phyloP scores from a whole-genome alignment of 2,113 vertebrate species.

The Sinocyclocheilus maitianheensis region DNA sequence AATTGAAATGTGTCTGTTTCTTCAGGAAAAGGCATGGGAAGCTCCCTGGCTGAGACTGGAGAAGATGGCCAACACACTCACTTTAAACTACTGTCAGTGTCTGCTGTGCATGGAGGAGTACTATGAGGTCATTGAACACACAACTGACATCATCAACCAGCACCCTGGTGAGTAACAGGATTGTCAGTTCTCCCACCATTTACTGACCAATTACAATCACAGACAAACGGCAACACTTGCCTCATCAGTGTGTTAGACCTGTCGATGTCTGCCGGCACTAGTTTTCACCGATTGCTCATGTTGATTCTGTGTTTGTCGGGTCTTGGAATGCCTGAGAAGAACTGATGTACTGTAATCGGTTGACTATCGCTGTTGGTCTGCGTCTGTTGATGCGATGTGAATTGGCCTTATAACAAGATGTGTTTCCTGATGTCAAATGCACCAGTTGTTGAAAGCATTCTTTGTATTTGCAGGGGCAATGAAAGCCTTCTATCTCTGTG shows the following conservation, averaged over 20 bases:
- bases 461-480: constrained; percentile 64
- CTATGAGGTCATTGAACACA: constrained; percentile 81
- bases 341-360: no score
- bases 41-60: constrained; percentile 78
- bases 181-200: no score
- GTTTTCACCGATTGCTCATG: no score
- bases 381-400: no score
- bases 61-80: constrained; percentile 79
- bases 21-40: constrained; percentile 79
- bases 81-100: constrained; percentile 82
- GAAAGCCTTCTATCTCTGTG: constrained; percentile 84
- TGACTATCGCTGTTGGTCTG: no score
- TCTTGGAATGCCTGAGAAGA: no score
- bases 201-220: neutral
- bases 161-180: constrained; percentile 71
- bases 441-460: neutral
- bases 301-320: no score
- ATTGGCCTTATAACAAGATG: neutral
- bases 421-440: neutral
- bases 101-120: constrained; percentile 76
- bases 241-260: no score
- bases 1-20: constrained; percentile 20
- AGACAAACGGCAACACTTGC: no score
- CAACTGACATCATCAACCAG: constrained; percentile 79
- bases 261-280: no score